Percentiles rank a stretch among this genome's conserved stretches.
Conservation (phyloP, 2,113 vertebrate genomes). For the Platysternon megacephalum region DNA sequence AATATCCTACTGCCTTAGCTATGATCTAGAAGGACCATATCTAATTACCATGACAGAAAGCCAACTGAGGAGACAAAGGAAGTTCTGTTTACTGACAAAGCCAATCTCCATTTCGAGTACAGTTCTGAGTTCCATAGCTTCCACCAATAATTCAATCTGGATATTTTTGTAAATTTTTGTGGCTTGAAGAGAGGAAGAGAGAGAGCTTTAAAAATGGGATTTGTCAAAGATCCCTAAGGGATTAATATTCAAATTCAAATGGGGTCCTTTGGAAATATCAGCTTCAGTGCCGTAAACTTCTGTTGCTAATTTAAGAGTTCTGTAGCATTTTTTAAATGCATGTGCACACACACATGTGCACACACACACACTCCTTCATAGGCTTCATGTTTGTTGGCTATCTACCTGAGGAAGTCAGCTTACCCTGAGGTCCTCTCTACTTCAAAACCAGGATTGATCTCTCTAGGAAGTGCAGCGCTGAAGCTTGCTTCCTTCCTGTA, state of each 20-base stretch:
- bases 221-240: conserved; percentile 7
- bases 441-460: not conserved
- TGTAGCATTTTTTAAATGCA: not conserved
- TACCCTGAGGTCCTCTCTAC: not conserved
- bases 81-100: conserved; percentile 12
- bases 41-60: not conserved
- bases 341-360: no score
- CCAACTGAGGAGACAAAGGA: not conserved
- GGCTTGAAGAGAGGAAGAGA: conserved; percentile 42
- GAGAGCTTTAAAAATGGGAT: conserved; percentile 18
- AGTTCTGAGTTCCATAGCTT: not conserved
- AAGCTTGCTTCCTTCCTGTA: not conserved
- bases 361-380: not conserved
- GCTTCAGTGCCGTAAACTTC: conserved; percentile 34
- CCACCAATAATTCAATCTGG: conserved; percentile 48
- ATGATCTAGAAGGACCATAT: not conserved
- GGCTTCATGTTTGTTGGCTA: not conserved
- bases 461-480: not conserved
- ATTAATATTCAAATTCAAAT: conserved; percentile 24
- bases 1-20: not conserved
- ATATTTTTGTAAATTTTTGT: conserved; percentile 47
- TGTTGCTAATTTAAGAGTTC: conserved; percentile 23
- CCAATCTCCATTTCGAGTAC: not conserved
- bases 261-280: no score
- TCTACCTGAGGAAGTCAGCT: not conserved